Evolutionary conservation across 2,797 vertebrate genomes (phyloP).

Genomic region (Leuciscus waleckii): DNA sequence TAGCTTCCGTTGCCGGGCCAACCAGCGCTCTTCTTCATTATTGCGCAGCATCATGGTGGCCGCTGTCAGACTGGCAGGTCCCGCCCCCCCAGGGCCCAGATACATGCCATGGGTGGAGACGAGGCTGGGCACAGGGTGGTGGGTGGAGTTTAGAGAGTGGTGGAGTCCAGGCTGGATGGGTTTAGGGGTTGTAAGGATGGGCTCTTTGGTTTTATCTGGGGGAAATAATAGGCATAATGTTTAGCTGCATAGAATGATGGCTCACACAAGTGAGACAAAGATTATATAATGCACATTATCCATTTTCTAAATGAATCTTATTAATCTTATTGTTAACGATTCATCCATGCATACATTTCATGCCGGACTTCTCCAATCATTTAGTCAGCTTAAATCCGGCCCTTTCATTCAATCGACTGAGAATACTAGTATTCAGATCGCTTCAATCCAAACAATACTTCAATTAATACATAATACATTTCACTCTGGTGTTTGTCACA

Average conservation of each 20-base stretch:
- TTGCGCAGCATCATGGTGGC: conserved; percentile 89
- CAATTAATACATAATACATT: neutral
- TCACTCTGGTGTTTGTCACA: neutral
- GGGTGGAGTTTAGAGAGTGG: conserved; percentile 76
- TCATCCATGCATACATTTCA: neutral
- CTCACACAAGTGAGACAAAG: neutral
- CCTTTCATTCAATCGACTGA: neutral
- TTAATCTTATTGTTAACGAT: neutral
- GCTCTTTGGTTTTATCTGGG: conserved; percentile 94
- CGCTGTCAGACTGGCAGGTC: conserved; percentile 72
- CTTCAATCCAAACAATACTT: neutral
- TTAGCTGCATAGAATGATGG: neutral
- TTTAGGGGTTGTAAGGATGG: conserved; percentile 82
- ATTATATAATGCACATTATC: neutral
- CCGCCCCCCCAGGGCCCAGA: conserved; percentile 81
- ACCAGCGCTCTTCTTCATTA: conserved; percentile 97
- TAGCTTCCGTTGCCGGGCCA: conserved; percentile 92
- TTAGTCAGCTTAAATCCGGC: neutral
- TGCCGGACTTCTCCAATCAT: neutral
- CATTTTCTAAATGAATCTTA: neutral
- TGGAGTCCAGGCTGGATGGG: conserved; percentile 78
- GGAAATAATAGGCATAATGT: neutral
- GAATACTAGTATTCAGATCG: neutral
- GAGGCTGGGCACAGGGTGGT: conserved; percentile 87
- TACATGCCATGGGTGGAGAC: conserved; percentile 87